Evolutionary conservation across 2,113 vertebrate species (phyloP).

Genomic region (Coptodon rendalli): DNA sequence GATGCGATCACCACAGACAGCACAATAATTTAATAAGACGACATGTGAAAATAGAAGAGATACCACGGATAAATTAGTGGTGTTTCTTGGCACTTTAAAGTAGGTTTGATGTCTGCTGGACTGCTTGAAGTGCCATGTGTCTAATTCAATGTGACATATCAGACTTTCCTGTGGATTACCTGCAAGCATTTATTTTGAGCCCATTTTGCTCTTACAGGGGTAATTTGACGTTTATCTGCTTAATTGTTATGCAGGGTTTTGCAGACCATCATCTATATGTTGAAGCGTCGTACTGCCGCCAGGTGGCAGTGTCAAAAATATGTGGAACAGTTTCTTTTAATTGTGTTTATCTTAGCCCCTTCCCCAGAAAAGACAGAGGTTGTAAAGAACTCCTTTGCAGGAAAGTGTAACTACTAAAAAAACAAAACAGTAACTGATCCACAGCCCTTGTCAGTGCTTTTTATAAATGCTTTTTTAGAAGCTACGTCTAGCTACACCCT

Average conservation of each 20-base stretch:
- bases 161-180: background rate
- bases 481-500: background rate
- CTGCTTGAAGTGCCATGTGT: background rate
- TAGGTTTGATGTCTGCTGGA: background rate
- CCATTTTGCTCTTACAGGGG: background rate
- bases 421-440: background rate
- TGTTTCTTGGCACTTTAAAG: background rate
- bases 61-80: background rate
- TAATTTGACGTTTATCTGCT: background rate
- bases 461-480: background rate
- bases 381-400: background rate
- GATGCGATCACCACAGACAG: background rate
- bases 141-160: background rate
- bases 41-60: background rate
- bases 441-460: background rate
- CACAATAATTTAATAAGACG: background rate
- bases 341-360: background rate
- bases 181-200: background rate
- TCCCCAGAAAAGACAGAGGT: background rate
- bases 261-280: background rate
- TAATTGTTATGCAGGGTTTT: background rate
- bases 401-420: background rate
- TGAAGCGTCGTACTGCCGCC: background rate
- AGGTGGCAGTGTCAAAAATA: background rate
- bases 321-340: background rate